Evolutionary conservation across 1,140 invertebrate genomes (phyloP), one percentile per base, ranked within the genome.

Genomic region (Lasaia peninsularis): DNA sequence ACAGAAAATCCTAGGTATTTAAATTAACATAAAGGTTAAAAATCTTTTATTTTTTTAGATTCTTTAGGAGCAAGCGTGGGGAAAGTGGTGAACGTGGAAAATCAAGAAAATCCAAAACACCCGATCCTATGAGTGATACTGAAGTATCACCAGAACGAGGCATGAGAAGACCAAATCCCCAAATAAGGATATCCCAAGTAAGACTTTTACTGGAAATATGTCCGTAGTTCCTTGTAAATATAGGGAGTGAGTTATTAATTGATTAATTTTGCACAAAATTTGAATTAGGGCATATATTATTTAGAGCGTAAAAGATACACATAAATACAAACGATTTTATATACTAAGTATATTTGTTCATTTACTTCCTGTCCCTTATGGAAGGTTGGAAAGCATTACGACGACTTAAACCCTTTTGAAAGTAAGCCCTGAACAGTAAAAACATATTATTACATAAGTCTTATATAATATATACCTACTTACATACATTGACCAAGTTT

Each of bases 41-140:
- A 16, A 8, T 31, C 11, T 24, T 14, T 63, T 24, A 21, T 58
- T 63, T 28, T 49, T 53, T n/a, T 2, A 95, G 95, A 77, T 96
- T 96, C 80, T 96, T 96, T 84, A 93, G 94, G 21, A 92, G 94
- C 56, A 96, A 95, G 82, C 91, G 93, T 49, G 92, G 92, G 10
- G 90, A 92, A 40, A 93, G 92, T 59, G 89, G 90, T 9, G 93
- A 94, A 48, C 77, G 91, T 9, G 66, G 78, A 0, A 93, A 92
- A 53, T 90, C 70, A 58, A 89, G 70, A 9, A 95, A 95, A 75
- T 90, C 92, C 0, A 94, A 93, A 78, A 95, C 94, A 2, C 94
- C 94, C 2, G 94, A 95, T 63, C 92, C 92, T 0, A 83, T 89
- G 53, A 86, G 88, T 16, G 85, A 90, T 24, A 80, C 86, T 0